Evolutionary conservation across 2,888 invertebrate genomes (phyloP).

Genomic region (Hololepta plana): DNA sequence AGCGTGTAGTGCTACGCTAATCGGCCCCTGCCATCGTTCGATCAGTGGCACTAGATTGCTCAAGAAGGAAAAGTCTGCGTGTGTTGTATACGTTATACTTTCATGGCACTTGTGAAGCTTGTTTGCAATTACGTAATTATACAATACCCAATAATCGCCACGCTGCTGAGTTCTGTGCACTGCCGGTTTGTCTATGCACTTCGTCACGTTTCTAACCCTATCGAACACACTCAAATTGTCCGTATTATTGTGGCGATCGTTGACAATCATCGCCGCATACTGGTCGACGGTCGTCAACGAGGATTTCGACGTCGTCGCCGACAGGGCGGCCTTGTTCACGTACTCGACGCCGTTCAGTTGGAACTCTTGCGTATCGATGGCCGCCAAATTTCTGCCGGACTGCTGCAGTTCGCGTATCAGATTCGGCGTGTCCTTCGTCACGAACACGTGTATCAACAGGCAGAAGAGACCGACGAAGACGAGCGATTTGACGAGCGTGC

Average conservation of each 20-base stretch:
- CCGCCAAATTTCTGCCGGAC: slow-evolving; percentile 26
- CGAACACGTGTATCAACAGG: slow-evolving; percentile 20
- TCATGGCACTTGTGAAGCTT: slow-evolving; percentile 54
- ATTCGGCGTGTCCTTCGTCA: slow-evolving; percentile 16
- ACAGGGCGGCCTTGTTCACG: slow-evolving; percentile 4
- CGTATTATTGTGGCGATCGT: too few relatives aligned
- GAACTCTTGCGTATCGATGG: slow-evolving; percentile 17
- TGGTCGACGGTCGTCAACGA: background rate
- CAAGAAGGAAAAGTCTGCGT: slow-evolving; percentile 80
- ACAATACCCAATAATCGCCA: slow-evolving; percentile 63
- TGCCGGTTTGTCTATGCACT: slow-evolving; percentile 23
- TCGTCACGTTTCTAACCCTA: slow-evolving; percentile 20
- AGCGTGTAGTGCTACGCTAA: slow-evolving; percentile 57
- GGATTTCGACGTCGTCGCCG: slow-evolving; percentile 3
- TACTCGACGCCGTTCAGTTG: slow-evolving; percentile 4
- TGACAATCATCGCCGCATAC: background rate
- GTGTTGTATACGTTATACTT: slow-evolving; percentile 79
- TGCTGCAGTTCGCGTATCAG: slow-evolving; percentile 24
- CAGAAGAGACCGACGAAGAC: slow-evolving; percentile 17
- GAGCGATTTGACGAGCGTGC: slow-evolving; percentile 16
- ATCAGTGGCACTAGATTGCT: slow-evolving; percentile 75
- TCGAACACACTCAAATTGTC: too few relatives aligned
- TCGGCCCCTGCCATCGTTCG: slow-evolving; percentile 71
- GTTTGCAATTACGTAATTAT: slow-evolving; percentile 66
- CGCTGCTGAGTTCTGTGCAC: slow-evolving; percentile 25